Base-by-base conservation (phyloP, 2,888 invertebrate genomes). In the Fragum fragum region DNA sequence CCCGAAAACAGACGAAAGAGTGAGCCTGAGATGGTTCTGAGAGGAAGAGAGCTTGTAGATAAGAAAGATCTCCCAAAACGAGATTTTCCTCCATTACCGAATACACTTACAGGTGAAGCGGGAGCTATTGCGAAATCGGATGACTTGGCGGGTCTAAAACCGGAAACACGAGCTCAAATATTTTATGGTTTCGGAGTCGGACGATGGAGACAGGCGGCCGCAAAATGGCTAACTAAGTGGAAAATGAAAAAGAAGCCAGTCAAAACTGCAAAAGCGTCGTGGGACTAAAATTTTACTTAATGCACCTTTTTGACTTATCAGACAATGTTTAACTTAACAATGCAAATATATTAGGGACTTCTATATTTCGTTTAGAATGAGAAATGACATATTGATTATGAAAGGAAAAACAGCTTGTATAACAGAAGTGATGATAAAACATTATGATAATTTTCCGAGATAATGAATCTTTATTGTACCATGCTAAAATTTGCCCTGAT, bases 151-250 rank as follows among this genome's bases (percentile, higher is more conserved):
- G 76, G 59, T 5, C 16, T 76, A 9, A 61, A 76, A 36, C 76
- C 73, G 21, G 79, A 76, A n/a, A 71, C 73, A 70, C 68, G 76
- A n/a, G 76, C 68, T 69, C 61, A 83, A 32, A 66, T 79, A 55
- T 79, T 83, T 52, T 83, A 83, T 52, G 83, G 83, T 14, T 83
- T 83, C 52, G 83, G 83, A 21, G 83, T 83, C 1, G 83, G 83
- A 57, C 53, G 55, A 47, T 83, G 83, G 83, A 47, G 83, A 26
- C 2, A 47, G 11, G 52, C 55, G 39, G 83, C 83, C 7, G 79
- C 79, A 1, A 79, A 72, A 57, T 83, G 83, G 83, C 28, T 83
- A 7, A 83, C 79, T 28, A 74, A 55, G n/a, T 83, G 79, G 79
- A 83, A 83, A 36, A 83, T 79, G 83, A 83, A 76, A 52, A 68